These are phyloP conservation scores for Bombus vancouverensis DNA, from an alignment of 1,140 invertebrate species.

Conservation along the genomic window DNA sequence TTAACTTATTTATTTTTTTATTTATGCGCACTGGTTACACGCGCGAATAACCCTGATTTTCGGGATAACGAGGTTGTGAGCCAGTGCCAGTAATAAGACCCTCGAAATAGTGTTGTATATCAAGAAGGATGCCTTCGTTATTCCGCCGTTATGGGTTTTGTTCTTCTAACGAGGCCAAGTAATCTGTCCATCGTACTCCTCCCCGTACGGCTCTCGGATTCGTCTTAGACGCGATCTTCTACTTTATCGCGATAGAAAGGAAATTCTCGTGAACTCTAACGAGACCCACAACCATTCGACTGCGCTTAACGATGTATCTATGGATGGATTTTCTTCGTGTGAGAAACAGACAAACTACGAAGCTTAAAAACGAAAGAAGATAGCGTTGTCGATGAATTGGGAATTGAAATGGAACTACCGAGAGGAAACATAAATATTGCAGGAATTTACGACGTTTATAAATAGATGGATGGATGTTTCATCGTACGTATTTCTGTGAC, in stretches of 20 bases:
- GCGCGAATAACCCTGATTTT: conserved; percentile 46
- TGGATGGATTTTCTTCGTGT: too few relatives aligned
- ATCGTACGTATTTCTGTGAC: too few relatives aligned
- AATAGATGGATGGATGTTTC: too few relatives aligned
- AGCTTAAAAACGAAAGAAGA: not conserved
- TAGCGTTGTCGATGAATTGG: too few relatives aligned
- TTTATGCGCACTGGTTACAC: conserved; percentile 9
- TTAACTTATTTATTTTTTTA: conserved; percentile 24
- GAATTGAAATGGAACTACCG: too few relatives aligned
- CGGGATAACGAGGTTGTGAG: conserved; percentile 65
- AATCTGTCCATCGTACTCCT: not conserved
- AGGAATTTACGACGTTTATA: too few relatives aligned
- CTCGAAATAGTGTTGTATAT: conserved; percentile 49
- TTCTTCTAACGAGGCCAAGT: conserved; percentile 45
- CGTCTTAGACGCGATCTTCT: not conserved
- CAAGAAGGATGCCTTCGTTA: conserved; percentile 60
- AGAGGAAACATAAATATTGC: too few relatives aligned
- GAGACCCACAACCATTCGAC: not conserved
- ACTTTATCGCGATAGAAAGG: not conserved
- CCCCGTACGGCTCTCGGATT: not conserved
- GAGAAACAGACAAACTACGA: not conserved
- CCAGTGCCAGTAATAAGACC: conserved; percentile 59
- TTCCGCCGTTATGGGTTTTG: conserved; percentile 46
- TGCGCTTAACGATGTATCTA: not conserved
- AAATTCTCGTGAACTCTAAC: not conserved